These are phyloP conservation scores for Trichonephila clavipes DNA, from an alignment of 1,140 invertebrate species.

Conservation along the genomic window DNA sequence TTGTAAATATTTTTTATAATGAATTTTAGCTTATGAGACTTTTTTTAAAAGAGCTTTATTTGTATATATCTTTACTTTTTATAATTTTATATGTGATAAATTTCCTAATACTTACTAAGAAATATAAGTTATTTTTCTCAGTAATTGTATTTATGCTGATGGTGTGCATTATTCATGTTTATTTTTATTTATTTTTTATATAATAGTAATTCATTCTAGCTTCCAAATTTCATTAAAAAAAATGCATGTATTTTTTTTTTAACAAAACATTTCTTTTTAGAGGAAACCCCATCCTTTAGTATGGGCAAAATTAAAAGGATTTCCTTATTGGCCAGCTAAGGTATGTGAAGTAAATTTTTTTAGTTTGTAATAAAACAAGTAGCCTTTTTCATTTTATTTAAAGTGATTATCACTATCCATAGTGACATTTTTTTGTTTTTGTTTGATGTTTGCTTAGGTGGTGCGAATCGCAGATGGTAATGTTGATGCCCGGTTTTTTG, in stretches of 20 bases:
- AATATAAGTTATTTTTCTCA: too few relatives aligned
- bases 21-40: neutral
- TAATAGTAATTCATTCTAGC: too few relatives aligned
- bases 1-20: neutral
- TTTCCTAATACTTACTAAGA: too few relatives aligned
- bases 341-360: constrained; percentile 76
- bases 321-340: constrained; percentile 97
- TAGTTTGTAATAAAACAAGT: neutral
- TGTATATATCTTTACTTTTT: too few relatives aligned
- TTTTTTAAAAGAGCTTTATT: neutral
- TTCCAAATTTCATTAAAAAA: too few relatives aligned
- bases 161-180: too few relatives aligned
- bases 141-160: too few relatives aligned
- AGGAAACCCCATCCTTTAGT: constrained; percentile 90
- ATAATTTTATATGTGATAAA: too few relatives aligned
- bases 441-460: constrained; percentile 81
- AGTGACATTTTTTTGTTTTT: neutral
- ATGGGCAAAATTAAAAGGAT: constrained; percentile 96
- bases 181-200: too few relatives aligned
- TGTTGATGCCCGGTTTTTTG: constrained; percentile 95
- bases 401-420: neutral
- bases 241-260: constrained; percentile 14
- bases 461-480: constrained; percentile 87
- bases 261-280: constrained; percentile 79
- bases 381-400: neutral